These are phyloP conservation scores for Drosophila parvula DNA, from an alignment of 1,140 invertebrate species.

Conservation along the genomic window DNA sequence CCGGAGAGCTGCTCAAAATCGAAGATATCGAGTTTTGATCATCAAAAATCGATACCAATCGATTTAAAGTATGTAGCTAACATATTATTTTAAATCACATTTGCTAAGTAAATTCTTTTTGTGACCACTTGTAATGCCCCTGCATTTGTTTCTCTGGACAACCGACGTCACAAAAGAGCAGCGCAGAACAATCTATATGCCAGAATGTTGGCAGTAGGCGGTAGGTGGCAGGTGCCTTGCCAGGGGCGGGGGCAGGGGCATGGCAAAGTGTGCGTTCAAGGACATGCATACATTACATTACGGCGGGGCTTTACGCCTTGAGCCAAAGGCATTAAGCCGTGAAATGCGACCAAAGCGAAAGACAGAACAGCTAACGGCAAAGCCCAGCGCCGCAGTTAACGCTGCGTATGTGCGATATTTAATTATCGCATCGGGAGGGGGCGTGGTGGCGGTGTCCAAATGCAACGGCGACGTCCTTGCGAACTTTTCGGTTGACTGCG, in stretches of 20 bases:
- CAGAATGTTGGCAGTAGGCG: background rate
- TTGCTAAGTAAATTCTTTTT: background rate
- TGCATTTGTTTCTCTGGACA: constrained; percentile 6
- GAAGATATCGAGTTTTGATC: no score
- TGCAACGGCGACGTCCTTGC: constrained; percentile 62
- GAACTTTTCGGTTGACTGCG: constrained; percentile 26
- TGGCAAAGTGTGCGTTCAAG: constrained; percentile 51
- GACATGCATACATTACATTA: constrained; percentile 49
- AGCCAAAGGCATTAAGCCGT: constrained; percentile 50
- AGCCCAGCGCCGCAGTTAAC: constrained; percentile 13
- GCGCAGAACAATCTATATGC: constrained; percentile 14
- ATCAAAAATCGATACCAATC: background rate
- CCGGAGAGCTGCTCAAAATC: no score
- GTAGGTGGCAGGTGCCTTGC: constrained; percentile 4
- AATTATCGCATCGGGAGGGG: constrained; percentile 20
- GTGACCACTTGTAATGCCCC: background rate
- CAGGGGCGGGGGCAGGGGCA: background rate
- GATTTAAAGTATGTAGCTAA: background rate
- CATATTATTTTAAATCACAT: background rate
- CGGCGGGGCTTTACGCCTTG: constrained; percentile 31
- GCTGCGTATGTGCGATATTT: constrained; percentile 62
- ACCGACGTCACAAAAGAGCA: constrained; percentile 35
- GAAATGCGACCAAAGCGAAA: constrained; percentile 42
- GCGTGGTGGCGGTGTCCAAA: constrained; percentile 14
- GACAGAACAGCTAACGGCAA: constrained; percentile 7